A percentile compares a stretch with the other conserved stretches of the same genome.
phyloP scores from a whole-genome alignment of 2,113 vertebrate species.

The Carettochelys insculpta region DNA sequence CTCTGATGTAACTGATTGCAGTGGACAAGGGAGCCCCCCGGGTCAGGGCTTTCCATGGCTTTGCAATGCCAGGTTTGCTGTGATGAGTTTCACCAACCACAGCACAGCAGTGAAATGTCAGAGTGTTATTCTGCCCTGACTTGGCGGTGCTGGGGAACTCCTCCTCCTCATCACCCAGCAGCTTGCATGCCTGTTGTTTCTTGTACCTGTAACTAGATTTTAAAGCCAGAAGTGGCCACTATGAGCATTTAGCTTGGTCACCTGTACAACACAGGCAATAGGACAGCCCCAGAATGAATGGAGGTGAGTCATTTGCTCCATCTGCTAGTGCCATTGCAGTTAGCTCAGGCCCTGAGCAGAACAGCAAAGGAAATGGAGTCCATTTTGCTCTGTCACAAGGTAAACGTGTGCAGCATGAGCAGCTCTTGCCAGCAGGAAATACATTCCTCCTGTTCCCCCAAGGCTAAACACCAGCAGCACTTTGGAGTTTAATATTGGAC shows the following conservation, averaged over 20 bases:
- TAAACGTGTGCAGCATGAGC: neutral
- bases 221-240: neutral
- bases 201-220: neutral
- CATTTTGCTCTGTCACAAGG: neutral
- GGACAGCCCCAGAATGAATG: neutral
- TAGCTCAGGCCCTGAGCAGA: neutral
- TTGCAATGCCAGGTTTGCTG: neutral
- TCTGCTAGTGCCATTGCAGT: neutral
- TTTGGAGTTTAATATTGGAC: neutral
- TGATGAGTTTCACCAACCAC: neutral
- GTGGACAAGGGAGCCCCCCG: neutral
- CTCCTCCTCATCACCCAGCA: rapidly evolving
- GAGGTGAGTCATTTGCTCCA: rapidly evolving
- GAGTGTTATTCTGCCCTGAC: neutral
- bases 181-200: neutral
- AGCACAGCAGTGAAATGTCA: neutral
- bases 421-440: neutral
- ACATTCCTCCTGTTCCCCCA: neutral
- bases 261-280: neutral
- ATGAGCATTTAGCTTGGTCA: neutral
- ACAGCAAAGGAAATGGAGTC: neutral
- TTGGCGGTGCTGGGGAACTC: neutral
- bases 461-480: neutral
- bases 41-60: neutral
- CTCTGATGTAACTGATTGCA: neutral